Base-by-base conservation (phyloP, 2,797 vertebrate genomes). In the Enteromius afrohamiltoni region DNA sequence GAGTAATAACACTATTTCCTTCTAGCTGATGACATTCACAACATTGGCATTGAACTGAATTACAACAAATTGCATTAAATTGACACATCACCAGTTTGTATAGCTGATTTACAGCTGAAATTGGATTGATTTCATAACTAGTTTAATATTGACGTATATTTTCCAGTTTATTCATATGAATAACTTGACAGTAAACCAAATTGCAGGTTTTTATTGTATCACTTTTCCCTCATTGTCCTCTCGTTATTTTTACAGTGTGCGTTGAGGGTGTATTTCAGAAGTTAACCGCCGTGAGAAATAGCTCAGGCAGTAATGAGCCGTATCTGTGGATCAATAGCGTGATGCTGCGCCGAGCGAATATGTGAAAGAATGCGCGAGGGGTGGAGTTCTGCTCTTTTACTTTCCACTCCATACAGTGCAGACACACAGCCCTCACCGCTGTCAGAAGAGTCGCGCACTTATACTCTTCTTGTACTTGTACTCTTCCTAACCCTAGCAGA, bases 351-450 rank as follows among this genome's bases (percentile, higher is more conserved):
- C 71, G 90, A 88, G 62, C 85, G 84, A 65, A 85, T 88, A 49
- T 91, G 92, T 91, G 87, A 79, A 92, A 92, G 89, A 93, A 93
- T 92, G 91, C 91, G 90, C 85, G 83, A 92, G 90, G 93, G 93
- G 94, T 90, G 94, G 94, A 94, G 93, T 93, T 94, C 88, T 83
- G 86, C 88, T 90, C 90, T 89, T 88, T 89, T 88, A 94, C 92
- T 95, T 94, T 93, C 87, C 89, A 68, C 82, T 84, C 86, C 88
- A 90, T 85, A 87, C 89, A 88, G 81, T 53, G 86, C 85, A 83
- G 90, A 80, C 82, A 84, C 74, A 89, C 89, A 90, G 90, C 90
- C 90, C 77, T 69, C 65, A 37, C 21, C 37, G 42, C 53, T 78
- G 75, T 60, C 51, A 34, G 40, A 45, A 37, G 26, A 62, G 67